Evolutionary conservation across 1,140 invertebrate species (phyloP).

Genomic region (Sitobion miscanthi): DNA sequence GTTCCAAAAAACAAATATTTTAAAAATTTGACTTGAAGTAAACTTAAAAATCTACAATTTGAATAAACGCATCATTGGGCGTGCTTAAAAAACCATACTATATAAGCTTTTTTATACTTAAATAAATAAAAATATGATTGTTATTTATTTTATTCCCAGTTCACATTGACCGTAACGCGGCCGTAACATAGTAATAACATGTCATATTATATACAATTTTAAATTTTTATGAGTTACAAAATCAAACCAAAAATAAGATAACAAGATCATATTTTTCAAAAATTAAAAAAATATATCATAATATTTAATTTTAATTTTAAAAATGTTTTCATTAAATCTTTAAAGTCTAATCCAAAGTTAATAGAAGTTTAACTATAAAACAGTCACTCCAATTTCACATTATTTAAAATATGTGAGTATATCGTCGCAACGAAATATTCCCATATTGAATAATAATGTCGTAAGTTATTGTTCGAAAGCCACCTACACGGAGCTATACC

Average conservation of each 20-base stretch:
- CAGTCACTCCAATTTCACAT: not conserved
- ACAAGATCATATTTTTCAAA: not conserved
- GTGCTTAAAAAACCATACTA: no score
- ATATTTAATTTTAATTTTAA: not conserved
- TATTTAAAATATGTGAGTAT: not conserved
- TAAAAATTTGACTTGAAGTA: no score
- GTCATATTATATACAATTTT: not conserved
- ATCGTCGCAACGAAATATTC: no score
- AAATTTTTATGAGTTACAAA: not conserved
- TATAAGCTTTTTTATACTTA: no score
- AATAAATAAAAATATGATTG: no score
- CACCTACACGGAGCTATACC: not conserved
- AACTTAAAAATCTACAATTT: no score
- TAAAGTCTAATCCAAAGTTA: no score
- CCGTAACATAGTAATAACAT: not conserved
- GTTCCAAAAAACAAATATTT: no score
- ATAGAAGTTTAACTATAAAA: not conserved
- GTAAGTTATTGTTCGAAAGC: not conserved
- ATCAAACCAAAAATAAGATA: not conserved
- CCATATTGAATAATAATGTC: no score
- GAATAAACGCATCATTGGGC: no score
- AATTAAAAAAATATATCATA: not conserved
- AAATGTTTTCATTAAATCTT: not conserved
- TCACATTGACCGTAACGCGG: not conserved
- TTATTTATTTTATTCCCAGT: no score